These are phyloP conservation scores for Dasypus novemcinctus DNA, from an alignment of 2,113 vertebrate genomes.

Conservation along the genomic window DNA sequence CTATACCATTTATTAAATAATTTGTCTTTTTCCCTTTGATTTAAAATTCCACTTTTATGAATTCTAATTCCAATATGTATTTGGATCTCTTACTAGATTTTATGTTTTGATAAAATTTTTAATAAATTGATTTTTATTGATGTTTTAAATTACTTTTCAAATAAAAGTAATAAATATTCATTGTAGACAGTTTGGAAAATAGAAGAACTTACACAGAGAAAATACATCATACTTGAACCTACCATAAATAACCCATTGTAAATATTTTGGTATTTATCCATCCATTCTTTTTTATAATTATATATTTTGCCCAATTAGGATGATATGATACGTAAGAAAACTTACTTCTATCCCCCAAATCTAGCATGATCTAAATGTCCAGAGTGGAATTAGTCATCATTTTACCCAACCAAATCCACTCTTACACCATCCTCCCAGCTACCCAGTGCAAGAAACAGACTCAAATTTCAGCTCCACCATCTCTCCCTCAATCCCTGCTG, in stretches of 20 bases:
- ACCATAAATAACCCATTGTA: background rate
- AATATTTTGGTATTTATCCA: background rate
- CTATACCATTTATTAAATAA: background rate
- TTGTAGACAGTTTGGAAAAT: slow-evolving; percentile 13
- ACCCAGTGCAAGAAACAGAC: background rate
- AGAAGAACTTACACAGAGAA: background rate
- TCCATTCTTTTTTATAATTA: background rate
- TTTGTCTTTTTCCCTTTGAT: background rate
- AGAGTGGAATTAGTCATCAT: background rate
- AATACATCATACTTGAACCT: background rate
- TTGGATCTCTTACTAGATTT: background rate
- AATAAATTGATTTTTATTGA: background rate
- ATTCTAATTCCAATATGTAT: background rate
- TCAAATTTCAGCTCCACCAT: background rate
- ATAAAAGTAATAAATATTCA: background rate
- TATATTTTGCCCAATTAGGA: background rate
- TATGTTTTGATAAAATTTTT: background rate
- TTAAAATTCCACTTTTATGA: background rate
- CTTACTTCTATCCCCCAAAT: background rate
- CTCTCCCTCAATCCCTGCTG: too few relatives aligned
- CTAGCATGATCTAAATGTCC: background rate
- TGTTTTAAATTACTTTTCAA: slow-evolving; percentile 7
- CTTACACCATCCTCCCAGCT: background rate
- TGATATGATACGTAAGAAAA: too few relatives aligned
- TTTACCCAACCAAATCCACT: background rate